Conservation (phyloP, 2,113 vertebrate genomes). For the Esox niger region DNA sequence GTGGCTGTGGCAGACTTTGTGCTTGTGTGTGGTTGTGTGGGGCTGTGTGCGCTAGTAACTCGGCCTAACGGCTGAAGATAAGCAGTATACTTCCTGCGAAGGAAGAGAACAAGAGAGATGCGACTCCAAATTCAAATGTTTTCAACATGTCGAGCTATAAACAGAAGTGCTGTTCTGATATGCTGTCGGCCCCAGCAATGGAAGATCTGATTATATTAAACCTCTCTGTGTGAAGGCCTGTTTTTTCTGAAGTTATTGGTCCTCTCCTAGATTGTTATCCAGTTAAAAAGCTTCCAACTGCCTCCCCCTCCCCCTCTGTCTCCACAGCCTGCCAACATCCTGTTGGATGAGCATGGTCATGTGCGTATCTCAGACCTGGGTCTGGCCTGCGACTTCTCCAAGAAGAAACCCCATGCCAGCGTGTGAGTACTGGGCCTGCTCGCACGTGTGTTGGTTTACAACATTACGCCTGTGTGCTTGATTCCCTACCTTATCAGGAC, state of each 20-base stretch:
- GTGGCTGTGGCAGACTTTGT: too few relatives aligned
- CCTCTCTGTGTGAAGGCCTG: too few relatives aligned
- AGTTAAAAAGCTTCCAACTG: not conserved
- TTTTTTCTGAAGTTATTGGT: not conserved
- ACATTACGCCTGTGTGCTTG: not conserved
- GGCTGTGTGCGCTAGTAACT: not conserved
- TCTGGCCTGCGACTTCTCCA: constrained; percentile 96
- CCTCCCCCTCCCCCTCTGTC: constrained; percentile 16
- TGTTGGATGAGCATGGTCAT: constrained; percentile 92
- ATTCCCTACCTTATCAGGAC: too few relatives aligned
- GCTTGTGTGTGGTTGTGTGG: too few relatives aligned
- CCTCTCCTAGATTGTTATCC: not conserved
- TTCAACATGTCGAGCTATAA: too few relatives aligned
- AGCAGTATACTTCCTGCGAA: constrained; percentile 39
- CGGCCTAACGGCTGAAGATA: constrained; percentile 36
- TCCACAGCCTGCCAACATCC: constrained; percentile 91
- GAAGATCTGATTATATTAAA: too few relatives aligned
- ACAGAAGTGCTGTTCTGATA: too few relatives aligned
- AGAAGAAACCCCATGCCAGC: constrained; percentile 97
- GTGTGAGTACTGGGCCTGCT: constrained; percentile 79
- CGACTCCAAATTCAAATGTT: not conserved
- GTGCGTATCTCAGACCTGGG: constrained; percentile 96
- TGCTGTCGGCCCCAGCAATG: too few relatives aligned
- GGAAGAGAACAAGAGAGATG: not conserved
- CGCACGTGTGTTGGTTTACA: not conserved